Evolutionary conservation across 2,888 invertebrate species (phyloP), one percentile per base, ranked within the genome.

Genomic region (Liopterus haemorrhoidalis): DNA sequence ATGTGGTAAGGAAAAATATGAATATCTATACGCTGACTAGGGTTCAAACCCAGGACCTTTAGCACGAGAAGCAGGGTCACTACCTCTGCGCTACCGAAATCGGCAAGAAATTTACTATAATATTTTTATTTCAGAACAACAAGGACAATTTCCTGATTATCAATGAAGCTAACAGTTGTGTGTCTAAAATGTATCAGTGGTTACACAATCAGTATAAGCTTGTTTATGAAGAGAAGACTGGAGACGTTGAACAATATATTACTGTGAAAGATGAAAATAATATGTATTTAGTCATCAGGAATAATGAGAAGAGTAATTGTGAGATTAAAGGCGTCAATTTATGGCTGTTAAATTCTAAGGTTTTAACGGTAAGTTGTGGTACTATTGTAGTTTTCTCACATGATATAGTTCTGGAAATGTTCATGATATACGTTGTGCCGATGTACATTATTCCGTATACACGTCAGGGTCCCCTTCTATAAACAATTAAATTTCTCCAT

Each of bases 171-270:
- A 49, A 59, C 3, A 61, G 57, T 24, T 78, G 78, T 54, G 51
- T 59, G 16, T 63, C 74, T 1, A 59, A 64, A 32, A 52, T 75
- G 14, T 70, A 69, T 41, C 52, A 61, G 8, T 76, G 73, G 67
- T 61, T 61, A 14, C 53, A 58, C 2, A 46, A 51, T 0, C 27
- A 46, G 1, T 54, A 57, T 15, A 46, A 51, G 1, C 71, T 69
- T 33, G 49, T 66, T 1, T 56, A 52, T 5, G 49, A 60, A 25
- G 58, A 70, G 8, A 55, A 68, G 45, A 71, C 73, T 19, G 79
- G 78, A 2, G 56, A 57, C 9, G 59, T 78, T 2, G 62, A 66
- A 19, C 66, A 71, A 55, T 69, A 71, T 56, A 57, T 70, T 3
- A 57, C 66, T 1, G 62, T 73, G 1, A 51, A 51, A 14, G 57